Evolutionary conservation across 37 sponge, comb jelly and placozoan species (phyloP), one percentile per base, ranked within the genome.

Genomic region (Ephydatia muelleri): DNA sequence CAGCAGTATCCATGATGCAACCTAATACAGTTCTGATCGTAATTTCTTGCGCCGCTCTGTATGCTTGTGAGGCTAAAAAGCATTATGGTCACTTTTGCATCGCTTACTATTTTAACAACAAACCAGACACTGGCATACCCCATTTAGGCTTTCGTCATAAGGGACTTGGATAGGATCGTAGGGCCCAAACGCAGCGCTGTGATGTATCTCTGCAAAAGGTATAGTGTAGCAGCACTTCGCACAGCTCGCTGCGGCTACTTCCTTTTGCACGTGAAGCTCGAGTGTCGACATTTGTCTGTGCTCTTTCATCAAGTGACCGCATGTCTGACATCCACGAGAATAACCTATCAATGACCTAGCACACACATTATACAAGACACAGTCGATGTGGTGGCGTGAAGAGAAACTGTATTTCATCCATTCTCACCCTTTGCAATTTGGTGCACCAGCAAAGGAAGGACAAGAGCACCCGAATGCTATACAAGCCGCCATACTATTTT

Each of bases 211-310:
- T 25, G 36, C 35, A 13, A 40, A 5, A 0, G 70, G 77, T 57
- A 88, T 88, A 13, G 1, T 57, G 30, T 39, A 68, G 28, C 64
- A 64, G 35, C 88, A 88, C 21, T 49, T 39, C 36, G n/a, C 29
- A 26, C 77, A 27, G 29, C 35, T 38, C 2, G 77, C 77, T 70
- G 27, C 21, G 4, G 49, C 26, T 21, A 86, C 75, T 64, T 88
- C 82, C 5, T 23, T 23, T 38, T 82, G 75, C 29, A 88, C 77
- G 70, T 43, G 49, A 25, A 34, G 68, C 29, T 88, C 88, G 21
- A 82, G 38, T 22, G 69, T 32, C 33, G 88, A 82, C 77, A 82
- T 76, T 65, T 82, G 47, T 36, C 88, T 40, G 39, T 88, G 88
- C 64, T 82, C 83, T 13, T 77, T 76, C 13, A 65, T 70, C 39